phyloP scores from a whole-genome alignment of 30 jellyfish, hydroid and myxozoan genomes.

The Catostylus mosaicus region DNA sequence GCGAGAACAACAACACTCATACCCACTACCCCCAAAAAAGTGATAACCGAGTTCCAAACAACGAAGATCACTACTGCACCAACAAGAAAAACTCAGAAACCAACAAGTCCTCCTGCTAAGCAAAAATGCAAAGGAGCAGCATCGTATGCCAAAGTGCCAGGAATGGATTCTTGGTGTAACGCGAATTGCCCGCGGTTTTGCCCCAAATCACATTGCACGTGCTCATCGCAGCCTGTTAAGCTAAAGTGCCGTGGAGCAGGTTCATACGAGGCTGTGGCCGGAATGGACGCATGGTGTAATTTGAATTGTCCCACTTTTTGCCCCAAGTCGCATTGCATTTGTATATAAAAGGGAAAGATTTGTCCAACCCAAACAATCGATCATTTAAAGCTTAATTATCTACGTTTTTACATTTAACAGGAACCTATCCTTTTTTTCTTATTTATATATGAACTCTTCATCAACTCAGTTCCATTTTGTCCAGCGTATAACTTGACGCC shows the following conservation, averaged over 20 bases:
- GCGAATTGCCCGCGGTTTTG: constrained; percentile 36
- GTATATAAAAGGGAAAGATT: background rate
- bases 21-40: background rate
- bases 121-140: constrained; percentile 25
- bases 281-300: constrained; percentile 38
- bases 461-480: too few relatives aligned
- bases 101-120: background rate
- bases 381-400: too few relatives aligned
- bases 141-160: constrained; percentile 19
- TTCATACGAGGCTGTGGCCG: constrained; percentile 10
- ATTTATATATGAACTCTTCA: too few relatives aligned
- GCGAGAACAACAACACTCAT: background rate
- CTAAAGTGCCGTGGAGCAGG: constrained; percentile 8
- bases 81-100: background rate
- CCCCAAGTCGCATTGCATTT: constrained; percentile 31
- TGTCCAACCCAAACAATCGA: background rate
- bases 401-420: too few relatives aligned
- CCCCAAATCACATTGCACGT: constrained; percentile 31
- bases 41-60: background rate
- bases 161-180: constrained; percentile 39
- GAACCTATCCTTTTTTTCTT: too few relatives aligned
- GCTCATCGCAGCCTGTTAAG: background rate
- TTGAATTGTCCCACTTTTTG: constrained; percentile 32
- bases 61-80: too few relatives aligned
- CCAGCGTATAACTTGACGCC: too few relatives aligned